These are phyloP conservation scores for Lacanobia oleracea DNA, from an alignment of 2,888 invertebrate species.

Conservation along the genomic window DNA sequence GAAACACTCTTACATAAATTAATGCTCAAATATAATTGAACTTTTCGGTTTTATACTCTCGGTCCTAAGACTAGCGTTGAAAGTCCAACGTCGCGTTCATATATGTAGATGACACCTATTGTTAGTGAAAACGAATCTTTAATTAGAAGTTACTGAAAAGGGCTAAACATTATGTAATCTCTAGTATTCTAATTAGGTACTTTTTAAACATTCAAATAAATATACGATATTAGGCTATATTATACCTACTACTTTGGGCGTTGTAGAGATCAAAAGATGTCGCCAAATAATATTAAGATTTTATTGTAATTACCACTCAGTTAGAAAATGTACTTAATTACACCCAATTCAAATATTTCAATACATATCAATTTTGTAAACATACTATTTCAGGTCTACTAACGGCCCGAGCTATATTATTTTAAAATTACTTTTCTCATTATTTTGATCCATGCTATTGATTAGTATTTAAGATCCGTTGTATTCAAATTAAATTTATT, in stretches of 20 bases:
- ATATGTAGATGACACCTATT: background rate
- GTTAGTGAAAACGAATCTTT: background rate
- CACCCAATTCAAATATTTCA: conserved; percentile 3
- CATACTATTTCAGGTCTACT: background rate
- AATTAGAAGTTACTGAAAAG: background rate
- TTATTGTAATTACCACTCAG: conserved; percentile 19
- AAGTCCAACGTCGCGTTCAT: background rate
- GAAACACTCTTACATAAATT: background rate
- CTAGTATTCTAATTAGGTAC: background rate
- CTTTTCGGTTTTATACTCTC: background rate
- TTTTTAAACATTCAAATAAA: conserved; percentile 14
- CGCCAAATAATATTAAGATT: conserved; percentile 54
- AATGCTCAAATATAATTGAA: background rate
- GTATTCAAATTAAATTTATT: background rate
- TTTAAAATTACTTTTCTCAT: background rate
- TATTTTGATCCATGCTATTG: background rate
- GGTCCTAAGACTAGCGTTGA: background rate
- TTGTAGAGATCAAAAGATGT: conserved; percentile 32
- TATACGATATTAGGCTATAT: conserved; percentile 34
- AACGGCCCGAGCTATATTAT: background rate
- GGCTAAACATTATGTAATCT: conserved; percentile 10
- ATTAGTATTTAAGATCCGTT: background rate
- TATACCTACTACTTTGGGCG: conserved; percentile 22
- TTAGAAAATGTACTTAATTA: conserved; percentile 34
- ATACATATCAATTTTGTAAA: conserved; percentile 47